Evolutionary conservation across 2,888 invertebrate genomes (phyloP).

Genomic region (Slavum lentiscoides): DNA sequence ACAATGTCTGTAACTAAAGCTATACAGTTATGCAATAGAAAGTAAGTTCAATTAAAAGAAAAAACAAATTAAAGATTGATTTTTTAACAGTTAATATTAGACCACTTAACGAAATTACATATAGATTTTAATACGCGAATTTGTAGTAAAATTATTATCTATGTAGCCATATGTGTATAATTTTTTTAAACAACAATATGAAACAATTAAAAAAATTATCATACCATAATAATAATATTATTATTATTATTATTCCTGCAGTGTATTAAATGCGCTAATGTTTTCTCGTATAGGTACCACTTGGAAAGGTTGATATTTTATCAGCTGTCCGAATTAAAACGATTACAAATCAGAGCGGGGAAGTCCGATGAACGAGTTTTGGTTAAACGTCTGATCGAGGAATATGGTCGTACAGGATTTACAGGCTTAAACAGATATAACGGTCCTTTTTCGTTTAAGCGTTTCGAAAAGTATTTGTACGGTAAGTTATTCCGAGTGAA

Average conservation of each 20-base stretch:
- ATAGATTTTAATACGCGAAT: too few species aligned
- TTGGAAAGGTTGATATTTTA: conserved; percentile 90
- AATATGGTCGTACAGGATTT: conserved; percentile 76
- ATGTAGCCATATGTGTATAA: background rate
- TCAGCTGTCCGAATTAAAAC: conserved; percentile 86
- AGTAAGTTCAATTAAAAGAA: conserved; percentile 63
- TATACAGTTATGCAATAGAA: conserved; percentile 82
- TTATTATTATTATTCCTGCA: too few species aligned
- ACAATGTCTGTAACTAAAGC: conserved; percentile 84
- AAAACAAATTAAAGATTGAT: background rate
- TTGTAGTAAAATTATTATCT: too few species aligned
- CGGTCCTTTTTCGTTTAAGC: conserved; percentile 62
- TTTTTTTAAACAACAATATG: too few species aligned
- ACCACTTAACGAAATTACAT: too few species aligned
- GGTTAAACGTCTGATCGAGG: conserved; percentile 84
- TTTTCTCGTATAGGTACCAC: conserved; percentile 69
- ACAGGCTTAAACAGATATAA: conserved; percentile 65
- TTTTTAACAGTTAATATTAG: too few species aligned
- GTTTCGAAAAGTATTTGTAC: conserved; percentile 85
- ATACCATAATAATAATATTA: too few species aligned
- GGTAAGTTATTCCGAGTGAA: conserved; percentile 60
- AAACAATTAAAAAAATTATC: too few species aligned
- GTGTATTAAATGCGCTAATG: background rate
- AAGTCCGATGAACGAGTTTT: conserved; percentile 84
- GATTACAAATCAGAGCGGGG: conserved; percentile 87